A percentile compares a stretch with the other conserved stretches of the same genome.
These are phyloP conservation scores for Henricia sp. DNA, from an alignment of 53 echinoderm and acorn worm genomes.

Conservation along the genomic window DNA sequence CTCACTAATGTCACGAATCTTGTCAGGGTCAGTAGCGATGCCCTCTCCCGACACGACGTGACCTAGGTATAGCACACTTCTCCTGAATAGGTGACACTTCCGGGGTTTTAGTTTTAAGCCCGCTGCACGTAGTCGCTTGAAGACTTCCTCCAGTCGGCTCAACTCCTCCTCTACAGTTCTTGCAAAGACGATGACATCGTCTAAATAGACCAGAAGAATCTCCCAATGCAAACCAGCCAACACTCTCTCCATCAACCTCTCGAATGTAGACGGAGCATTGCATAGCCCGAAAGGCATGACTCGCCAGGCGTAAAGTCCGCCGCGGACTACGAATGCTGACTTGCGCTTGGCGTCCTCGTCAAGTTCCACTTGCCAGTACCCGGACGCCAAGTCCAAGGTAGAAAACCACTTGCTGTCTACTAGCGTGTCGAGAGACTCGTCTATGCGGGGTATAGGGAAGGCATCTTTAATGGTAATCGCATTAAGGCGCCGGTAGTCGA, in stretches of 20 bases:
- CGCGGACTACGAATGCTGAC: no score
- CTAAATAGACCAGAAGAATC: conserved; percentile 37
- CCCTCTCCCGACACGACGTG: conserved; percentile 20
- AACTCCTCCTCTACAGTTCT: conserved; percentile 35
- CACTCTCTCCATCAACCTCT: conserved; percentile 40
- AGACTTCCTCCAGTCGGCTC: conserved; percentile 5
- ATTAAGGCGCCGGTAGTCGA: conserved; percentile 57
- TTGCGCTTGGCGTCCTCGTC: no score
- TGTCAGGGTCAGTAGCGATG: conserved; percentile 26
- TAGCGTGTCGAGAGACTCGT: conserved; percentile 29
- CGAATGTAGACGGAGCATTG: conserved; percentile 45
- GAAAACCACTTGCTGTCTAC: no score
- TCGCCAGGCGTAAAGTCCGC: no score
- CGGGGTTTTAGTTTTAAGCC: conserved; percentile 32
- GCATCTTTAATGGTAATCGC: conserved; percentile 48
- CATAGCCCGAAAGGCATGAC: conserved; percentile 54
- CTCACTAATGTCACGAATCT: conserved; percentile 3
- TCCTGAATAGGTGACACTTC: conserved; percentile 36
- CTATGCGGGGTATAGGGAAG: conserved; percentile 29
- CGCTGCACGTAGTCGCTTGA: conserved; percentile 9
- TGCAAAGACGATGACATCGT: conserved; percentile 44
- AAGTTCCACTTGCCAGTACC: no score
- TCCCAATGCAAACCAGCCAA: conserved; percentile 42
- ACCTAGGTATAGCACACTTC: conserved; percentile 24
- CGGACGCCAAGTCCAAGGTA: no score